Conservation (phyloP, 2,797 vertebrate species). For the Tiaroga cobitis region DNA sequence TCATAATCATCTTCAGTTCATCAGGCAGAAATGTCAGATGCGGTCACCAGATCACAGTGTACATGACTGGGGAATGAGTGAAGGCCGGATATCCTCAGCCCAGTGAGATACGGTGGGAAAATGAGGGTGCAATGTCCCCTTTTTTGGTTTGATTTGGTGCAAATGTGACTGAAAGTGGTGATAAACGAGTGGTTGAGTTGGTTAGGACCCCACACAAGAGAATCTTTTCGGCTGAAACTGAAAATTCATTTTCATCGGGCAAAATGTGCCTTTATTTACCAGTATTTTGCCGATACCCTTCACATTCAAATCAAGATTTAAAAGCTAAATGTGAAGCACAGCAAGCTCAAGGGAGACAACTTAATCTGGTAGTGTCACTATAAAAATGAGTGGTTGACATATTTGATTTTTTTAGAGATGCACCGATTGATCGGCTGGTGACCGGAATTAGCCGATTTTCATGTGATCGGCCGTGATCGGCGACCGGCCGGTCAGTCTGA, state of each 20-base stretch:
- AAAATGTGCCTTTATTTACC: not conserved
- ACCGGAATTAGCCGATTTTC: too few species aligned
- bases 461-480: too few species aligned
- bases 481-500: too few species aligned
- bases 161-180: not conserved
- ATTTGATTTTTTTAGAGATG: not conserved
- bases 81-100: not conserved
- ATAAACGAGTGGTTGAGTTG: not conserved
- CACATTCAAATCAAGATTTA: not conserved
- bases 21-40: not conserved
- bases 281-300: not conserved
- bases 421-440: too few species aligned
- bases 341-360: not conserved
- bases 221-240: not conserved
- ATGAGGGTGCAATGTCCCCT: too few species aligned
- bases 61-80: not conserved
- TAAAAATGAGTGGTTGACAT: not conserved
- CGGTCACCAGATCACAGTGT: not conserved
- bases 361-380: not conserved
- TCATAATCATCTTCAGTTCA: not conserved
- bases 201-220: not conserved
- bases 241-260: not conserved
- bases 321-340: not conserved
- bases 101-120: not conserved
- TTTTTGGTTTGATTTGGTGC: not conserved